Evolutionary conservation across 2,113 vertebrate genomes (phyloP).

Genomic region (Hyperoodon ampullatus): DNA sequence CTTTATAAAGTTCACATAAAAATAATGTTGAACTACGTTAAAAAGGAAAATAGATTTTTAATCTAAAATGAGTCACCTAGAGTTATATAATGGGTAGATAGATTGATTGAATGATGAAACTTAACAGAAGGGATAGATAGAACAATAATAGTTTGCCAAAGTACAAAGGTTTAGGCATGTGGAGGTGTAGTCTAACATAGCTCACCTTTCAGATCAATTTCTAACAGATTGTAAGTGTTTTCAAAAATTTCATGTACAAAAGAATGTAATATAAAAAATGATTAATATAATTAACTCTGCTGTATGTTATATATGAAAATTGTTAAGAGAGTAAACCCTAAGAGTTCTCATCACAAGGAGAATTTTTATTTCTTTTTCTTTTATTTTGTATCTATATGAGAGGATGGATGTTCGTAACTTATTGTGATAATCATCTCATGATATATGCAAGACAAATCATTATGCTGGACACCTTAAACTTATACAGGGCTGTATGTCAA

Average conservation of each 20-base stretch:
- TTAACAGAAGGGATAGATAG: not conserved
- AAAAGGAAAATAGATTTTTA: not conserved
- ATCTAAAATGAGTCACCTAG: not conserved
- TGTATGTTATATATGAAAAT: not conserved
- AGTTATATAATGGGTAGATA: not conserved
- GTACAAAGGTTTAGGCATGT: not conserved
- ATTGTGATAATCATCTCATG: not conserved
- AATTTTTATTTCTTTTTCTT: not conserved
- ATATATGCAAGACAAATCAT: not conserved
- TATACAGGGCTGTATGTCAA: not conserved
- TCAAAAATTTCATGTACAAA: not conserved
- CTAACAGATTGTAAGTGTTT: not conserved
- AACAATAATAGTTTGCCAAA: not conserved
- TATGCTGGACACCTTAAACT: not conserved
- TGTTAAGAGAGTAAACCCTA: not conserved
- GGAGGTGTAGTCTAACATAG: not conserved
- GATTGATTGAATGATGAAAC: not conserved
- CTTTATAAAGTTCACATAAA: not conserved
- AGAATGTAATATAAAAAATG: not conserved
- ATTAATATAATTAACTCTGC: not conserved
- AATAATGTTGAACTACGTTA: not conserved
- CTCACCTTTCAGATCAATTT: not conserved
- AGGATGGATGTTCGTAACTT: not conserved
- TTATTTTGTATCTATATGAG: not conserved
- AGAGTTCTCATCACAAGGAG: not conserved